Base-by-base conservation (phyloP, 1,140 invertebrate species). In the Brachionus paranguensis region DNA sequence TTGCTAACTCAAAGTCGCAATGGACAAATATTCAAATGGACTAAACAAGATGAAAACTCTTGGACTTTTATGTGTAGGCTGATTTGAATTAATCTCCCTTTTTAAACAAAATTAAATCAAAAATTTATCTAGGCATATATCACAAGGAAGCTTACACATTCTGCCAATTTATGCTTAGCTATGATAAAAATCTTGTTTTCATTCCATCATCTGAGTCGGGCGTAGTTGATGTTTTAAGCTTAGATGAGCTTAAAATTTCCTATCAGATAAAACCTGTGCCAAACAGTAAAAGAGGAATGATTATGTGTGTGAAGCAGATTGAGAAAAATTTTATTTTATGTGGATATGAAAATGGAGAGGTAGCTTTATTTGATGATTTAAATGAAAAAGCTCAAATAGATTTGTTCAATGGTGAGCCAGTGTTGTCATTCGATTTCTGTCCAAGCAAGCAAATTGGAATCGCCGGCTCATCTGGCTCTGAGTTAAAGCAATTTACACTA, bases 61-160 rank as follows among this genome's bases (percentile, higher is more conserved):
- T 76, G 72, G 72, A 76, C 5, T 4, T 50, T 50, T 27, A 27
- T 50, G 3, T 76, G 68, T 76, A 76, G 2, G 17, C 8, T 45
- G 0, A 17, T 68, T 7, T 65, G 3, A 14, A 37, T 37, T 37
- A 37, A 37, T 37, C 33, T 7, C 6, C 2, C 27, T 29, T 29
- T 37, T 37, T 6, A 37, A 37, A 7, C 4, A 37, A 37, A 37
- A 37, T 37, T 6, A 37, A 37, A 37, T 7, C 6, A 7, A 37
- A 24, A 24, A 60, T 43, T 72, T 72, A 11, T 37, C 53, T 24
- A 64, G 76, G 76, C 47, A 79, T 81, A 8, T 81, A 68, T 17
- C 50, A 60, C 41, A 81, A 60, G n/a, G 78, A 81, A 41, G 33
- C 78, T 37, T 81, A 81, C 45, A 64, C 78, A 64, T 81, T 81